These are phyloP conservation scores for Danio albolineatus DNA, from an alignment of 2,797 vertebrate genomes.

Conservation along the genomic window DNA sequence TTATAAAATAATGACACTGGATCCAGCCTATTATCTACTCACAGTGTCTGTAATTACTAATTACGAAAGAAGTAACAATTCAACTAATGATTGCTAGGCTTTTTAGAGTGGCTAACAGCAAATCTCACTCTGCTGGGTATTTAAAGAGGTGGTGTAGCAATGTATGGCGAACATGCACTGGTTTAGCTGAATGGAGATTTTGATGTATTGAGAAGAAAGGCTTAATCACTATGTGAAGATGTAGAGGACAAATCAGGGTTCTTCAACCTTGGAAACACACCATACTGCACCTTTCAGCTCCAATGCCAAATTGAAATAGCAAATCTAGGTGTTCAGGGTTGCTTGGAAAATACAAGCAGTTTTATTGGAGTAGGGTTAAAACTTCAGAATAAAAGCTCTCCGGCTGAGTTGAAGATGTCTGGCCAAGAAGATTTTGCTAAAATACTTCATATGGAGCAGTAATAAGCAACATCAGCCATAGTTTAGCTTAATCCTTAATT, in stretches of 20 bases:
- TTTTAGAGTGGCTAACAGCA: background rate
- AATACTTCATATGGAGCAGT: too few relatives aligned
- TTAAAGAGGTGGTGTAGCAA: constrained; percentile 7
- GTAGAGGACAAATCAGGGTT: background rate
- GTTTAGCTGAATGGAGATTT: background rate
- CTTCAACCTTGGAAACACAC: too few relatives aligned
- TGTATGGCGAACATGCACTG: background rate
- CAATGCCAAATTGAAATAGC: too few relatives aligned
- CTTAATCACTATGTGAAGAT: constrained; percentile 66
- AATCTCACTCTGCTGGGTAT: background rate
- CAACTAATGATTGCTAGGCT: constrained; percentile 25
- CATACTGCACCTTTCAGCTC: too few relatives aligned
- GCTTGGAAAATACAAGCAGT: too few relatives aligned
- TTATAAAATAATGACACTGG: constrained; percentile 38
- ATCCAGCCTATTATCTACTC: constrained; percentile 30
- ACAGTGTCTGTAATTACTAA: constrained; percentile 45
- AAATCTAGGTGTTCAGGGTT: too few relatives aligned
- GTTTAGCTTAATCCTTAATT: too few relatives aligned
- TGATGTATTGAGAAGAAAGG: constrained; percentile 56
- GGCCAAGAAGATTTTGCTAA: too few relatives aligned
- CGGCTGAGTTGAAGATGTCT: too few relatives aligned
- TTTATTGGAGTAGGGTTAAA: too few relatives aligned
- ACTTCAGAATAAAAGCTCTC: too few relatives aligned
- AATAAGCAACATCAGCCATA: too few relatives aligned
- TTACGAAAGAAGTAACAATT: constrained; percentile 40